Evolutionary conservation across 2,797 vertebrate genomes (phyloP).

Genomic region (Chaetodon trifasciatus): DNA sequence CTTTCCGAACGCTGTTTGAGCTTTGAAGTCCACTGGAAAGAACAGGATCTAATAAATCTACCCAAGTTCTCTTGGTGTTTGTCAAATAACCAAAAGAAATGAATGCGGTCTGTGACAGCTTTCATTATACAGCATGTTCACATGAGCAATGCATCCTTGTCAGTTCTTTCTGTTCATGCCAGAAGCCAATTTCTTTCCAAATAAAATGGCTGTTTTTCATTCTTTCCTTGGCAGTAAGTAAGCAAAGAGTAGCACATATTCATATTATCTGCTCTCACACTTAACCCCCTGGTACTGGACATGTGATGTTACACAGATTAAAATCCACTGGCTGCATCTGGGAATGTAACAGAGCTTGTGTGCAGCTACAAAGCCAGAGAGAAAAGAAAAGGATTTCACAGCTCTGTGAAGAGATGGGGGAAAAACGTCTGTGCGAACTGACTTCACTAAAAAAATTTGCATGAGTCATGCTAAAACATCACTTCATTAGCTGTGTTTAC

Average conservation of each 20-base stretch:
- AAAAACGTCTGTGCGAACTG: slow-evolving; percentile 58
- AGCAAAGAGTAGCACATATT: slow-evolving; percentile 31
- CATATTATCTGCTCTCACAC: slow-evolving; percentile 7
- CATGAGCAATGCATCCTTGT: slow-evolving; percentile 33
- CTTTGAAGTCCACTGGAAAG: slow-evolving; percentile 51
- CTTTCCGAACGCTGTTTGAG: slow-evolving; percentile 27
- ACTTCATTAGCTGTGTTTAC: slow-evolving; percentile 75
- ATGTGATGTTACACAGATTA: slow-evolving; percentile 38
- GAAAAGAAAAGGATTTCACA: slow-evolving; percentile 54
- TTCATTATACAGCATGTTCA: slow-evolving; percentile 51
- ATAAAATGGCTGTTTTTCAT: slow-evolving; percentile 9
- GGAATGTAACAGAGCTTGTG: slow-evolving; percentile 25
- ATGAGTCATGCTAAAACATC: slow-evolving; percentile 72
- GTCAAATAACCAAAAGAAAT: slow-evolving; percentile 64
- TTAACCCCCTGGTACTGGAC: slow-evolving; percentile 9
- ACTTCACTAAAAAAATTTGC: slow-evolving; percentile 63
- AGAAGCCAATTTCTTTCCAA: slow-evolving; percentile 30
- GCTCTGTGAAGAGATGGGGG: slow-evolving; percentile 48
- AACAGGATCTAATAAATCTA: slow-evolving; percentile 59
- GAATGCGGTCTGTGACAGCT: slow-evolving; percentile 35
- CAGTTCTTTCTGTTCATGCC: slow-evolving; percentile 27
- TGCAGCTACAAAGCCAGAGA: slow-evolving; percentile 41
- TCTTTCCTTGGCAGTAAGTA: slow-evolving; percentile 15
- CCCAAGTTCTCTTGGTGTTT: slow-evolving; percentile 14
- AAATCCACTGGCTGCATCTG: slow-evolving; percentile 39